Base-by-base conservation (phyloP, 1,140 invertebrate species). In the Brachionus rubens region DNA sequence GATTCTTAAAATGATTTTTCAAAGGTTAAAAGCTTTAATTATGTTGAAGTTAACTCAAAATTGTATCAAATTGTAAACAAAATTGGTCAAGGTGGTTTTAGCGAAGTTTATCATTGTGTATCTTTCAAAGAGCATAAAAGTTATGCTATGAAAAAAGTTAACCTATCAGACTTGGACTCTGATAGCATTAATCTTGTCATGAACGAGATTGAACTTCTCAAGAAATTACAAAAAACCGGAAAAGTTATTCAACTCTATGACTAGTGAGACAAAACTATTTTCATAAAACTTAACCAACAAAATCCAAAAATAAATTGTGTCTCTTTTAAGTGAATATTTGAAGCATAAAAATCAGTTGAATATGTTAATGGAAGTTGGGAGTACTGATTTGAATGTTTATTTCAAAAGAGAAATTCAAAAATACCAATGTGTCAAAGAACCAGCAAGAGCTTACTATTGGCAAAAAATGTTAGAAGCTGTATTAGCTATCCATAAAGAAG, bases 391-490 rank as follows among this genome's bases (percentile, higher is more conserved):
- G 62, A 90, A 90, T 68, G 87, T 87, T 78, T 88, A 92, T 40
- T 84, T 95, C n/a, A 89, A 88, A 79, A 86, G 86, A 65, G 77
- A 77, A 36, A 76, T 79, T 48, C 79, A 83, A 67, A 78, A 82
- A 75, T 54, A 88, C 62, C 83, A 86, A 78, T 82, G 91, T 79
- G 87, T 89, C 78, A 81, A 89, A 41, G 78, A 82, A 86, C 90
- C 82, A 81, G n/a, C 70, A 19, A 90, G 95, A 40, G 87, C 91
- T 78, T 92, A 91, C 82, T 96, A 94, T 86, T 97, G 94, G 92
- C 88, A 90, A 79, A 91, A 95, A 85, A 98, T 98, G 93, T 85
- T 98, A 28, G 87, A 88, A 62, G 92, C 92, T 78, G 95, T 98
- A 0, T 87, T 91, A 80, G 90, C 92, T 79, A 94, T 98, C 80